Conservation (phyloP, 2,888 invertebrate species). For the Antitype chi region DNA sequence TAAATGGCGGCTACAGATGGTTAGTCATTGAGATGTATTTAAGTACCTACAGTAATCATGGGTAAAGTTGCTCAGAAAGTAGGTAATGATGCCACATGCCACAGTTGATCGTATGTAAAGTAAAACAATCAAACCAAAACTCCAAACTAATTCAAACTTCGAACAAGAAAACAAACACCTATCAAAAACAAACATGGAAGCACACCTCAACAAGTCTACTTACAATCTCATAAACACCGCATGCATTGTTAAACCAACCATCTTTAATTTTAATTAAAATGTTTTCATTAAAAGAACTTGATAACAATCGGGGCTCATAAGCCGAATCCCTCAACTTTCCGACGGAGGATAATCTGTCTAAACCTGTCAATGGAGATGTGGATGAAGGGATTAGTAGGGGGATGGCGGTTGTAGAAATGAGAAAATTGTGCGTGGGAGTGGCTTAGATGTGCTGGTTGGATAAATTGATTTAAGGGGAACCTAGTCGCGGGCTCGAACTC, state of each 20-base stretch:
- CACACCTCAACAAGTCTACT: conserved; percentile 6
- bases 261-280: conserved; percentile 47
- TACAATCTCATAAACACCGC: conserved; percentile 20
- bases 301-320: conserved; percentile 45
- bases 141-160: conserved; percentile 3
- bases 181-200: conserved; percentile 14
- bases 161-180: conserved; percentile 25
- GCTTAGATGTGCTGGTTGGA: background rate
- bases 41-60: too few species aligned
- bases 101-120: background rate
- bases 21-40: too few species aligned
- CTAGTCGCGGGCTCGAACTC: too few species aligned
- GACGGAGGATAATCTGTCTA: conserved; percentile 58
- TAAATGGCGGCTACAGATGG: too few species aligned
- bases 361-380: conserved; percentile 64
- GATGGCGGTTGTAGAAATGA: conserved; percentile 44
- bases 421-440: conserved; percentile 38
- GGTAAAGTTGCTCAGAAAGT: too few species aligned
- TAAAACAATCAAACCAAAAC: conserved; percentile 3
- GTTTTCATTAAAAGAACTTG: conserved; percentile 45
- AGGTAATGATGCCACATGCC: too few species aligned
- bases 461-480: background rate
- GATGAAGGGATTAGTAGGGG: conserved; percentile 52
- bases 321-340: conserved; percentile 47
- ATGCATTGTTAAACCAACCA: conserved; percentile 15